Base-by-base conservation (phyloP, 2,888 invertebrate genomes). In the Eugnorisma glareosa region DNA sequence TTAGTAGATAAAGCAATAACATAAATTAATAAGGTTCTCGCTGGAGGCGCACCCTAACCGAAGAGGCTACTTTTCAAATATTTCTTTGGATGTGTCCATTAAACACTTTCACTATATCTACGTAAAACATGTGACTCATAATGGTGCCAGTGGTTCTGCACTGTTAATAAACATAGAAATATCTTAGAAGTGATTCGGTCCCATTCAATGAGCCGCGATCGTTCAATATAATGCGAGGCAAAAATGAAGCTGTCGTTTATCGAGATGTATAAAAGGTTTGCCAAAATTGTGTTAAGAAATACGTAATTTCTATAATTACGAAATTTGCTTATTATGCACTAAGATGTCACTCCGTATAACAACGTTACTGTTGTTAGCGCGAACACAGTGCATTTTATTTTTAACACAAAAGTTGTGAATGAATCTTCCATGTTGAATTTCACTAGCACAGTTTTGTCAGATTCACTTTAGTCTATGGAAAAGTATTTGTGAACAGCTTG, bases 271-370 rank as follows among this genome's bases (percentile, higher is more conserved):
- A 73, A 10, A n/a, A 73, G 21, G 31, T 75, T 61, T 31, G n/a
- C 21, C 31, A 51, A 40, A 51, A 75, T 43, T 63, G 51, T 11
- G 48, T 51, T 75, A 0, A 75, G 51, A 6, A 40, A 43, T 24
- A 63, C 24, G 31, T 73, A 73, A 31, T 75, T 75, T 6, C n/a
- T 75, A n/a, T 73, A 75, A 51, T 40, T 51, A 2, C 73, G 75
- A 21, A 73, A 73, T n/a, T 40, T 61, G 4, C n/a, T 51, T 0
- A 51, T 0, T 1, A 31, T 2, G 21, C 21, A n/a, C 75, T 63
- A 75, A n/a, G 51, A 73, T 24, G 24, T 43, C 18, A 54, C 28
- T 74, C 31, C 51, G 15, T 63, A 73, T 15, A 74, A 18, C 11
- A 75, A 43, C 7, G 51, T 51, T 2, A 11, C 35, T 24, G 13